Evolutionary conservation across 2,113 vertebrate genomes (phyloP), one percentile per base, ranked within the genome.

Genomic region (Falco punctatus): DNA sequence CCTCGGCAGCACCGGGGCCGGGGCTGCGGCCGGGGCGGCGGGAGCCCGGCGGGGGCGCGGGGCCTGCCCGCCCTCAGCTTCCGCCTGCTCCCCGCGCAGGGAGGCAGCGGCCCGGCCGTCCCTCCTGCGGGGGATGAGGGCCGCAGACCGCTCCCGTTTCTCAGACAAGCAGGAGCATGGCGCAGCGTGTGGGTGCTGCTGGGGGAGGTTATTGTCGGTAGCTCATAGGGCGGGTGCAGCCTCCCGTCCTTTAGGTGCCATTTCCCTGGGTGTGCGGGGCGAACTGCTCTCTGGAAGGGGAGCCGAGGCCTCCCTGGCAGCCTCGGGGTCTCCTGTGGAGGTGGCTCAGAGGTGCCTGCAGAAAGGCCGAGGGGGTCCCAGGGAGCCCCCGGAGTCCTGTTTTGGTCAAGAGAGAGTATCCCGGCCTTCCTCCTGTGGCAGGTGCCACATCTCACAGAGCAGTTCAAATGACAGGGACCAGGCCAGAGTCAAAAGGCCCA

Each of bases 71-170:
- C 15, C 15, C 11, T 17, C 42, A 24, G 66, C 33, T 33, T 9
- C 55, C 48, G 9, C 28, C 22, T 10, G 21, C 38, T 9, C 6
- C 11, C 38, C 1, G 3, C 48, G 6, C 16, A 1, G 57, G 14
- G 33, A 21, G 46, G 51, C 24, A 19, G 3, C 3, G 5, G 57
- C 30, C 15, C 49, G 4, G 5, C n/a, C 6, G 1, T 6, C 14
- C 17, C 5, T 9, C 38, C 12, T 14, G 13, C 1, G 4, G 19
- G 44, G 8, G n/a, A 30, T 0, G 2, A 20, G 51, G 49, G 3
- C 1, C 3, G 4, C 26, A 4, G 35, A 32, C 23, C 28, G 35
- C 49, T 17, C 20, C 2, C 1, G 11, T 9, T 28, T 3, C 15
- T 58, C 48, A 54, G 57, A 13, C 38, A 8, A 28, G 33, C 21